Percentiles rank a stretch among this genome's conserved stretches.
Evolutionary conservation across 64 coral and sea anemone species (phyloP).

Genomic region (Montipora sp.): DNA sequence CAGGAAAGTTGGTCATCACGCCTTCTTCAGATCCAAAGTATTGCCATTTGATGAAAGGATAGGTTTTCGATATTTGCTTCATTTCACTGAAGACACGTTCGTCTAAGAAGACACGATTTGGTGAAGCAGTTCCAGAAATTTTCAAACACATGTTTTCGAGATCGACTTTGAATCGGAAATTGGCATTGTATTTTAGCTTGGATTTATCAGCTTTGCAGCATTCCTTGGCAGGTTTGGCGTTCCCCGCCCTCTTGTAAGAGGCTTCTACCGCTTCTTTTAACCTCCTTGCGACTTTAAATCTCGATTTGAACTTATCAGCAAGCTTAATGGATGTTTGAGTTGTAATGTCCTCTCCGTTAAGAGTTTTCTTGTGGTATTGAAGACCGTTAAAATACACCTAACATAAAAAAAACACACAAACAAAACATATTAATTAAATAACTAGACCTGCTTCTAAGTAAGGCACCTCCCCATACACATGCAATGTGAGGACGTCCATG

Average conservation of each 20-base stretch:
- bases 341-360: not conserved
- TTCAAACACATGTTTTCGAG: conserved; percentile 11
- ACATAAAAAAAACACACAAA: too few relatives aligned
- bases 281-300: conserved; percentile 5
- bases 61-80: conserved; percentile 19
- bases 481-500: too few relatives aligned
- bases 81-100: conserved; percentile 14
- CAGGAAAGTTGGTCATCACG: conserved; percentile 32
- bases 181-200: conserved; percentile 31
- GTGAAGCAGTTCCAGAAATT: conserved; percentile 1
- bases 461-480: too few relatives aligned
- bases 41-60: conserved; percentile 55
- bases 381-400: conserved; percentile 23
- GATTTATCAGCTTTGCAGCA: conserved; percentile 54
- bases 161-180: conserved; percentile 30
- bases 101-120: conserved; percentile 11
- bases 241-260: not conserved
- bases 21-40: conserved; percentile 72
- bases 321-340: not conserved
- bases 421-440: too few relatives aligned
- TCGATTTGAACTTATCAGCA: conserved; percentile 35
- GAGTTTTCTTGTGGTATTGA: not conserved
- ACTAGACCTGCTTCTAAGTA: too few relatives aligned
- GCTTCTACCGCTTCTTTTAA: conserved; percentile 41
- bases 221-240: not conserved